phyloP scores from a whole-genome alignment of 1,140 invertebrate genomes.

The Zophobas atratus region DNA sequence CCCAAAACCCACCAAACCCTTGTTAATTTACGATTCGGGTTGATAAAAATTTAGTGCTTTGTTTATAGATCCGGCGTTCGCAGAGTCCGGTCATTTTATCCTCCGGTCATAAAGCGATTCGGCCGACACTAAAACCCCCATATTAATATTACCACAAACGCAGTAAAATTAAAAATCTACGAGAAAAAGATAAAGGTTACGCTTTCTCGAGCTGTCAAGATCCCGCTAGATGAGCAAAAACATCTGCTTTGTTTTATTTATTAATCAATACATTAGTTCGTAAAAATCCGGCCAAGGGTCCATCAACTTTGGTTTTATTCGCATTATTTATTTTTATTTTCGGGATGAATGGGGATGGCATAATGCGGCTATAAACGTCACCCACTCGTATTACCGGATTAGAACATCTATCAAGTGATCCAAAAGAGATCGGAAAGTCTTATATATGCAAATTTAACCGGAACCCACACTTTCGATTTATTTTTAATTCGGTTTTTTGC shows the following conservation, averaged over 20 bases:
- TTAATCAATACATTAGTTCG: not conserved
- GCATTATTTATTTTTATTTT: conserved; percentile 14
- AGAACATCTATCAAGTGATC: conserved; percentile 25
- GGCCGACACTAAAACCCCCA: not conserved
- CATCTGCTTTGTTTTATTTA: conserved; percentile 4
- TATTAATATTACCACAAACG: conserved; percentile 9
- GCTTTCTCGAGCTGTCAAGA: too few relatives aligned
- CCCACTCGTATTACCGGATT: conserved; percentile 18
- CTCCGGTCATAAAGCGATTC: not conserved
- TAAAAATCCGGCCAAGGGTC: conserved; percentile 6
- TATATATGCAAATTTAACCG: conserved; percentile 16
- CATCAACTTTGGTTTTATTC: conserved; percentile 18
- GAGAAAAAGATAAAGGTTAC: too few relatives aligned
- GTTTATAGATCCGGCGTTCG: too few relatives aligned
- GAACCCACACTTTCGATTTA: not conserved
- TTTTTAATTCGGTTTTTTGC: too few relatives aligned
- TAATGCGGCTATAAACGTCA: conserved; percentile 15
- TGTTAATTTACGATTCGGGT: not conserved
- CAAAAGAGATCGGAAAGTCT: conserved; percentile 1
- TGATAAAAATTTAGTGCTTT: too few relatives aligned
- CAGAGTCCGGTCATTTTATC: too few relatives aligned
- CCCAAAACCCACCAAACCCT: not conserved
- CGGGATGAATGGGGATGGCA: not conserved
- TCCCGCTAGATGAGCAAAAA: too few relatives aligned
- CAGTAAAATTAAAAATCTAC: conserved; percentile 23